These are phyloP conservation scores for Ormyrus nitidulus DNA, from an alignment of 2,888 invertebrate genomes.

Conservation along the genomic window DNA sequence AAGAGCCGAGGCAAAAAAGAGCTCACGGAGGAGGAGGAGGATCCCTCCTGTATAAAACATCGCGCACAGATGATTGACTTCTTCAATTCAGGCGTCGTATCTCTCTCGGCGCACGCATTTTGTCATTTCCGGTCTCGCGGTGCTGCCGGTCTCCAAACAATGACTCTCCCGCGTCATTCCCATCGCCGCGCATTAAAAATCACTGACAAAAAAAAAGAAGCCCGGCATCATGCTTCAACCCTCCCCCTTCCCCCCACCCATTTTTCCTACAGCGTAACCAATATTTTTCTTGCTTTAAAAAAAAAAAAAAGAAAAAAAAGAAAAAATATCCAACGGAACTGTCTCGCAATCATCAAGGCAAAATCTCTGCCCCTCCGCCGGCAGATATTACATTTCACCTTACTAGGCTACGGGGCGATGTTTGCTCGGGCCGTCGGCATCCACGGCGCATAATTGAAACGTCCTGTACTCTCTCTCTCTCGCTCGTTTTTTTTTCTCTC, in stretches of 20 bases:
- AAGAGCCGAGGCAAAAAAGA: neutral
- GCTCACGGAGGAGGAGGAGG: neutral
- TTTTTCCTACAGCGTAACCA: conserved; percentile 27
- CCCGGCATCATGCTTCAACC: neutral
- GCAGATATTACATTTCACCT: conserved; percentile 55
- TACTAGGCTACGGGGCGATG: conserved; percentile 50
- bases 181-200: conserved; percentile 42
- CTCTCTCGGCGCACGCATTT: conserved; percentile 33
- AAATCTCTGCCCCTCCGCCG: neutral
- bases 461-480: conserved; percentile 55
- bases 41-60: conserved; percentile 22
- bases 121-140: conserved; percentile 54
- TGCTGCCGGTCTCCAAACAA: conserved; percentile 39
- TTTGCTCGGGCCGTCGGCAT: conserved; percentile 45
- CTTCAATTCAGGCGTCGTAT: conserved; percentile 7
- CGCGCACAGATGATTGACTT: conserved; percentile 49
- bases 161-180: conserved; percentile 41
- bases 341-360: conserved; percentile 44
- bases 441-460: conserved; percentile 60
- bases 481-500: conserved; percentile 43
- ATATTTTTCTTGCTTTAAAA: conserved; percentile 32
- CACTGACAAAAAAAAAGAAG: conserved; percentile 40
- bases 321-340: conserved; percentile 11
- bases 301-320: conserved; percentile 3
- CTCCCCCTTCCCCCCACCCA: neutral